Evolutionary conservation across 1,140 invertebrate genomes (phyloP).

Genomic region (Ips typographus): DNA sequence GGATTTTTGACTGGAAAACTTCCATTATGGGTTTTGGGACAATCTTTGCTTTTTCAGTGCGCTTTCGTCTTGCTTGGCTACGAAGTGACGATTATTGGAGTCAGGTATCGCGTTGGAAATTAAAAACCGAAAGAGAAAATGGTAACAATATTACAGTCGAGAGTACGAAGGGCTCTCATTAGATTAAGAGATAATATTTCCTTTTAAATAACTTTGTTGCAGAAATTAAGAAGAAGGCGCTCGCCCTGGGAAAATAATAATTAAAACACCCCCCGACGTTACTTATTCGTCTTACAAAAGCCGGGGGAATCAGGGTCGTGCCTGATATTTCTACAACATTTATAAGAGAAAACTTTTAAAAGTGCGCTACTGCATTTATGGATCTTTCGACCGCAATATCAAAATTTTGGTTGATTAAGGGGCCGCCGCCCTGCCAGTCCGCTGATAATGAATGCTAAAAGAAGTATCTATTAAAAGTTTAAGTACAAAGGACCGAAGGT

Average conservation of each 20-base stretch:
- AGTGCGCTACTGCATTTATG: background rate
- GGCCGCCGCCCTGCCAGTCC: conserved; percentile 26
- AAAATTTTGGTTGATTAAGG: conserved; percentile 50
- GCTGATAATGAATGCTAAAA: conserved; percentile 53
- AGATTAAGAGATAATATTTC: conserved; percentile 40
- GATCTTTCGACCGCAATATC: conserved; percentile 40
- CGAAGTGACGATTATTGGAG: conserved; percentile 1
- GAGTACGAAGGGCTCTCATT: conserved; percentile 27
- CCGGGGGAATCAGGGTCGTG: conserved; percentile 17
- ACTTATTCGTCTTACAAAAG: conserved; percentile 45
- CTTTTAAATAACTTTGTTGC: conserved; percentile 40
- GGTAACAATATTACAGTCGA: conserved; percentile 5
- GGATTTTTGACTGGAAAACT: conserved; percentile 13
- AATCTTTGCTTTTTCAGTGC: conserved; percentile 18
- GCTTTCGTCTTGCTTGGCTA: background rate
- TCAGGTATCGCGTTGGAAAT: conserved; percentile 16
- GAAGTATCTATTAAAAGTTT: conserved; percentile 54
- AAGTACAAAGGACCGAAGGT: conserved; percentile 48
- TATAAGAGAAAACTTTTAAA: background rate
- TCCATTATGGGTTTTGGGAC: conserved; percentile 16
- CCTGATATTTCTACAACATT: too few species aligned
- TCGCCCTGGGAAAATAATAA: conserved; percentile 43
- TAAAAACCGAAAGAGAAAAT: conserved; percentile 18
- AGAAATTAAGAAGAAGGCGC: conserved; percentile 38
- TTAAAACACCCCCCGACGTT: conserved; percentile 42